Base-by-base conservation (phyloP, 1,140 invertebrate genomes). In the Dendroctonus ponderosae region DNA sequence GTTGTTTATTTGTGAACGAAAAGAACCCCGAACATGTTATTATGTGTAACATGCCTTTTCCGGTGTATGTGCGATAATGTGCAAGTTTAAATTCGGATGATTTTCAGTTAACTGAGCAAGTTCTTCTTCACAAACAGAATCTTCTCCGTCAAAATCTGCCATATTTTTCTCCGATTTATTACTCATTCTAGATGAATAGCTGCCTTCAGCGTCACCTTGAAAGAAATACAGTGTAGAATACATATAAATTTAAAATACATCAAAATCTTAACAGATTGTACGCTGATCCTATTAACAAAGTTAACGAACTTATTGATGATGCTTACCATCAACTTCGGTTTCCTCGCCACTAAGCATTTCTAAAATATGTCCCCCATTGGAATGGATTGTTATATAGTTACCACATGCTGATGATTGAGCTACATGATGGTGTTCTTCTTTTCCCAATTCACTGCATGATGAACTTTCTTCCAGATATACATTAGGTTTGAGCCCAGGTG, bases 121-220 rank as follows among this genome's bases (percentile, higher is more conserved):
- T 78, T 96, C 93, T 71, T 96, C 93, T 76, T 96, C 90, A 78
- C 89, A 89, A 26, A 87, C 90, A 42, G 90, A 93, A 71, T 96
- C 92, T 75, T 97, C 94, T 37, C 94, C 94, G 71, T 96, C 94
- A 75, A 97, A 93, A 79, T 96, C 94, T 0, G 92, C 93, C 85
- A 96, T 89, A 78, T 96, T 96, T 69, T 95, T 96, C 71, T 95
- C 93, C n/a, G 92, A 95, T 80, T 96, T 95, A 63, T 91, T 93
- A 48, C 92, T 94, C 79, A 95, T 88, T 14, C 91, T 84, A 15
- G 93, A 96, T 46, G 92, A 95, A 73, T 92, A 90, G 67, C 88
- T 91, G 1, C 90, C 91, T 68, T 79, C 78, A n/a, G 70, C 76
- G 51, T 78, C 74, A 42, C 70, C 70, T 68, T 14, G 39, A 66